Base-by-base conservation (phyloP, 2,797 vertebrate genomes). In the Xiphophorus birchmanni region DNA sequence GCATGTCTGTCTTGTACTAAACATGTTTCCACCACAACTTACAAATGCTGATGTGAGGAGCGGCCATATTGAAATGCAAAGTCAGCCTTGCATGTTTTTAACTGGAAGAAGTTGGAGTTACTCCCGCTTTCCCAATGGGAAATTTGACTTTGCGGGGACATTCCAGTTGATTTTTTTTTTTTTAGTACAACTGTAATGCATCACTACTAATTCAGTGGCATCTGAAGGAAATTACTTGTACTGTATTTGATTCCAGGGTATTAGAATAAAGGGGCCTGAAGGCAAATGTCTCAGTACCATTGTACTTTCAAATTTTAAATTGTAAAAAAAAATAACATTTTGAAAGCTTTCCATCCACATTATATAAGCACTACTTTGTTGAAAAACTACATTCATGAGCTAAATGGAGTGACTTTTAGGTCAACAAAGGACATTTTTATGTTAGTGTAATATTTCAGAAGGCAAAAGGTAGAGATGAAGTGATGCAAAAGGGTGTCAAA, bases 401-500 rank as follows among this genome's bases (percentile, higher is more conserved):
- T 44, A 15, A 71, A 26, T 7, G 40, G 23, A 71, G 67, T 10
- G 44, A n/a, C 40, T 13, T 65, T 69, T 44, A 69, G 9, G 37
- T 26, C 8, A 40, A 69, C 21, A 26, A 23, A 26, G 18, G 65
- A 4, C 21, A 42, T 69, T 69, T 69, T 69, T 42, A 42, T 42
- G 65, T 5, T n/a, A 4, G 44, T 72, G 69, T 45, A 72, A 72
- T 45, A 47, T 72, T 72, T 72, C 69, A n/a, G 50, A 47, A n/a
- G 69, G 26, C 42, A 72, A 45, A 44, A 71, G 37, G 23, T 44
- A 44, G 23, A n/a, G 74, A 78, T 42, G 72, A 79, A 65, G 32
- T 13, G 47, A 72, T 63, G 44, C n/a, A 29, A 65, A 79, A 0
- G 29, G 29, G 11, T 52, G 7, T 60, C 52, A n/a, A 65, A 67